phyloP scores from a whole-genome alignment of 2,888 invertebrate species.

The Pristionchus japonicus region DNA sequence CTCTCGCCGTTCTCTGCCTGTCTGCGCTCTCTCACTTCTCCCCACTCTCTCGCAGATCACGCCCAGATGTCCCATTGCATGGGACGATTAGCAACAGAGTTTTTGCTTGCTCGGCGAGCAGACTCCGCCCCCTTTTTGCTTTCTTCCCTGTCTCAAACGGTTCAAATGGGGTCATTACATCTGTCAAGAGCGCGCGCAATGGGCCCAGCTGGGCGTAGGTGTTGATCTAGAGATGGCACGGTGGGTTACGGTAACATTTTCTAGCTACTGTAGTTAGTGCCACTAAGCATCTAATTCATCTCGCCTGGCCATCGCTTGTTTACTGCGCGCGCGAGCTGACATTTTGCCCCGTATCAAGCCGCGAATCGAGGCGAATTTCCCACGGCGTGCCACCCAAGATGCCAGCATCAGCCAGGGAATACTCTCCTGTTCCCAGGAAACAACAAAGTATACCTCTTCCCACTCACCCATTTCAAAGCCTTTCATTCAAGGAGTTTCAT shows the following conservation, averaged over 20 bases:
- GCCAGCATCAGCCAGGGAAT: background rate
- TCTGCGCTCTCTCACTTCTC: background rate
- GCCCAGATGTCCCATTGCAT: conserved; percentile 9
- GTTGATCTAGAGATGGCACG: background rate
- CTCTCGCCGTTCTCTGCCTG: background rate
- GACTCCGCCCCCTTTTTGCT: conserved; percentile 18
- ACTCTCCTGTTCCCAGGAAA: background rate
- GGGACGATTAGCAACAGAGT: conserved; percentile 37
- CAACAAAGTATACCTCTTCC: background rate
- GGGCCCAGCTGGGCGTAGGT: background rate
- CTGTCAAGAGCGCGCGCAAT: background rate
- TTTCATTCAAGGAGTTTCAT: too few relatives aligned
- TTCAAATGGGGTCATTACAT: background rate
- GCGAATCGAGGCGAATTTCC: background rate
- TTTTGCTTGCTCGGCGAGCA: background rate
- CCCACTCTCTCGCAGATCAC: background rate
- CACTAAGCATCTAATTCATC: background rate
- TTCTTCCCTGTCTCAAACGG: background rate
- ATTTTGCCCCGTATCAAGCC: too few relatives aligned
- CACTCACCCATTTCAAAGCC: too few relatives aligned
- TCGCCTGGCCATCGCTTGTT: background rate
- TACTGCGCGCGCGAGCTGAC: background rate
- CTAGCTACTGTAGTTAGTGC: background rate
- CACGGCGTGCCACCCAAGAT: background rate
- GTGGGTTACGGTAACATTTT: background rate